Evolutionary conservation across 2,113 vertebrate species (phyloP).

Genomic region (Melanerpes aurifrons): DNA sequence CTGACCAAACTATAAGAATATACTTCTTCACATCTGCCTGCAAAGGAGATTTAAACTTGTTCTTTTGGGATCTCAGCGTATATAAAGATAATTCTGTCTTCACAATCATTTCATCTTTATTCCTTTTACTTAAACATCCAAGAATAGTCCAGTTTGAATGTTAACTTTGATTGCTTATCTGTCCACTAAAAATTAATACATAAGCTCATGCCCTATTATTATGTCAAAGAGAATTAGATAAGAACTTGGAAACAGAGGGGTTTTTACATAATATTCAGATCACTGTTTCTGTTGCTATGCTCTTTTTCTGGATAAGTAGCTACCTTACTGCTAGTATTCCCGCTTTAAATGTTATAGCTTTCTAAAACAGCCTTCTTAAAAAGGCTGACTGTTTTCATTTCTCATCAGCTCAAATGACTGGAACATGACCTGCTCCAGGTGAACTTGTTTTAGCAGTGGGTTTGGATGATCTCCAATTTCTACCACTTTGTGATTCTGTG

Average conservation of each 20-base stretch:
- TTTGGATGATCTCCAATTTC: too few relatives aligned
- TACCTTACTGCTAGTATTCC: neutral
- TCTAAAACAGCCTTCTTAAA: neutral
- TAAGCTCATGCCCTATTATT: neutral
- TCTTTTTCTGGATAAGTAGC: neutral
- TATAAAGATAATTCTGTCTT: slow-evolving; percentile 22
- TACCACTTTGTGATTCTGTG: too few relatives aligned
- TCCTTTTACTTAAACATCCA: slow-evolving; percentile 1
- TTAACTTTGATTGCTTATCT: slow-evolving; percentile 18
- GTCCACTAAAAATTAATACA: slow-evolving; percentile 12
- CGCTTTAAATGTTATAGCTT: neutral
- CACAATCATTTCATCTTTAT: neutral
- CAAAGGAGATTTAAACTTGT: neutral
- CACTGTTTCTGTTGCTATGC: neutral
- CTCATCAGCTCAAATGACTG: neutral
- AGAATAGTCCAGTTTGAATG: neutral
- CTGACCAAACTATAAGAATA: neutral
- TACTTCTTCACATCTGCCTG: neutral
- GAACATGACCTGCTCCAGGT: neutral
- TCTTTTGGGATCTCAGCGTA: slow-evolving; percentile 5
- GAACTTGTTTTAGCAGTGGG: too few relatives aligned
- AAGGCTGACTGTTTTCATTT: neutral
- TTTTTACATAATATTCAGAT: neutral
- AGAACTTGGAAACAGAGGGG: neutral
- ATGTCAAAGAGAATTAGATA: neutral